Evolutionary conservation across 2,888 invertebrate genomes (phyloP), one percentile per base, ranked within the genome.

Genomic region (Tetramorium bicarinatum): DNA sequence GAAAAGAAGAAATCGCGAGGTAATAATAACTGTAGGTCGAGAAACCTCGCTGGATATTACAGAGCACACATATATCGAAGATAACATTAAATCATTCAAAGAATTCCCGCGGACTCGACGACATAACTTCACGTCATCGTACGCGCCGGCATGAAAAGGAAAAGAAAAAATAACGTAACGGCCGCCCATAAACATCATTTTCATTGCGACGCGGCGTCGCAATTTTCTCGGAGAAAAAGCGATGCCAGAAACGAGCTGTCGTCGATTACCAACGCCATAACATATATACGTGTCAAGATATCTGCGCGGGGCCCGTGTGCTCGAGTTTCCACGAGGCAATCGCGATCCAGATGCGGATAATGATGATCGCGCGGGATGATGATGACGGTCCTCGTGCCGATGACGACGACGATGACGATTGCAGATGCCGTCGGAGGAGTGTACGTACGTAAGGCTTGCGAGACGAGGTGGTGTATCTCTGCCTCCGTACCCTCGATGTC

Each of bases 401-500:
- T 25, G 85, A 80, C 41, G 62, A 80, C 41, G 62, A 72, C 25
- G 77, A 69, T 21, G 59, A 84, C 66, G 75, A 71, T 47, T 34
- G 52, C 29, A 54, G 77, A 67, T 21, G 54, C 71, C 29, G 25
- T 79, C 44, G 77, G 56, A 59, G 77, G 62, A 29, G 29, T 18
- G 6, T 9, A 25, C 38, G 8, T n/a, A 6, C 18, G 59, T 34
- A 34, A 34, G 29, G 3, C 29, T 34, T 4, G 47, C 47, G 2
- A 11, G 7, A 9, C 34, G 15, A 54, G 79, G 72, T 71, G 79
- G 29, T 85, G 85, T 87, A 82, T 29, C 52, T 54, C 54, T 25
- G 15, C 74, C 49, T 54, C 38, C n/a, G 44, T 56, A 80, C 74
- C 88, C 85, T 86, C 88, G 89, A 90, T 93, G 93, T 92, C 92